Base-by-base conservation (phyloP, 2,113 vertebrate genomes). In the Carassius carassius region DNA sequence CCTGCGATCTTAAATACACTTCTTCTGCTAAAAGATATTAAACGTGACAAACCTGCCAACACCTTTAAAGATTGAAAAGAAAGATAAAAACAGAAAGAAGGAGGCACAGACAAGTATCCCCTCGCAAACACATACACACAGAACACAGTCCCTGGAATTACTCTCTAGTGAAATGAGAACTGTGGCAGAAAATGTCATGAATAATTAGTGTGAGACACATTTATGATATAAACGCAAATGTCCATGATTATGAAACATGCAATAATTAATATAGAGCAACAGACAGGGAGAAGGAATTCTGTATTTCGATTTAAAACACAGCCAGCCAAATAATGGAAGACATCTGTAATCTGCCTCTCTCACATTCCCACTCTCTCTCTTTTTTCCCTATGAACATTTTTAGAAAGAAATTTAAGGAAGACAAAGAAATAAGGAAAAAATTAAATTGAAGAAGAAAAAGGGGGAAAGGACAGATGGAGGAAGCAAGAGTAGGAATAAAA, bases 351-450 rank as follows among this genome's bases (percentile, higher is more conserved):
- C 65, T 75, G 21, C 13, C n/a, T 78, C 21, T 35, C 44, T 47
- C 47, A 72, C 17, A 84, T 32, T 73, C 49, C n/a, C 44, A 29
- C 44, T 47, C 44, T 19, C 84, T 83, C 85, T 81, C 74, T 78
- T 60, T 69, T 72, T 35, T 56, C 89, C 87, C 89, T 91, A 91
- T 90, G 86, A 86, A 88, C 79, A 85, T 92, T 83, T 1, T 54
- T 54, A 3, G 14, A 35, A 35, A 14, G 7, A 35, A 32, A 32
- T 14, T 7, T 32, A 54, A 54, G 5, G 16, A 54, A 54, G 16
- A 44, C 1, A 54, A 6, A 54, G 1, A 54, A 54, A 17, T 54
- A 32, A 67, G 2, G 63, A 2, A 32, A 35, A 32, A 32, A 16
- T 17, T 2, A 32, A 63, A 1, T 41, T 44, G 41, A 44, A n/a